These are phyloP conservation scores for Kryptopterus vitreolus DNA, from an alignment of 2,797 vertebrate genomes.

Conservation along the genomic window DNA sequence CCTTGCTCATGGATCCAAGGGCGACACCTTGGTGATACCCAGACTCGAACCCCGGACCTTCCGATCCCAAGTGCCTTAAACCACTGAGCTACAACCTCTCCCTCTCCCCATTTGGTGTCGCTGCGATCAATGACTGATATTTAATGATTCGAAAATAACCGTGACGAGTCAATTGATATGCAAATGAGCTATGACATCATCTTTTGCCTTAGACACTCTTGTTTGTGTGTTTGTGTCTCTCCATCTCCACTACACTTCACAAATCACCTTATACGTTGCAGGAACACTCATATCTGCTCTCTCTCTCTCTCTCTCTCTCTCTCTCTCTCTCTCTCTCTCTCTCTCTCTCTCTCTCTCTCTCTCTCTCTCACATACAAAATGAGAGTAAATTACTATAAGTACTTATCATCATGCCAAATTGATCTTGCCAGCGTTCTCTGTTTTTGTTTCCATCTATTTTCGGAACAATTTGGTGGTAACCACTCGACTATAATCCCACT, in stretches of 20 bases:
- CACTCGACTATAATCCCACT: slow-evolving; percentile 7
- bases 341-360: background rate
- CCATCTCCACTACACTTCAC: background rate
- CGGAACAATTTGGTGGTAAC: background rate
- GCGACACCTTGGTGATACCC: too few species aligned
- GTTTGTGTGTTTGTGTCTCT: background rate
- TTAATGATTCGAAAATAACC: background rate
- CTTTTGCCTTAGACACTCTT: background rate
- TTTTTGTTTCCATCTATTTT: slow-evolving; percentile 19
- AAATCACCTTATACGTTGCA: background rate
- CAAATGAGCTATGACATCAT: background rate
- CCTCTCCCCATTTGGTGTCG: too few species aligned
- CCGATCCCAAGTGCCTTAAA: too few species aligned
- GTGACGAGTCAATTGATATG: background rate
- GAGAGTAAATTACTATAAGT: slow-evolving; percentile 18
- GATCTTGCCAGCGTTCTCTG: background rate
- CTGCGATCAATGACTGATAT: background rate
- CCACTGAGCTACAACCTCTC: too few species aligned
- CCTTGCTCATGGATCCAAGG: too few species aligned
- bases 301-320: background rate
- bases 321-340: background rate
- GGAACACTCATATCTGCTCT: background rate
- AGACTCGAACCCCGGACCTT: too few species aligned
- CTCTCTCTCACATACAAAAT: background rate
- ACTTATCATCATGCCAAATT: slow-evolving; percentile 9